Evolutionary conservation across 1,140 invertebrate genomes (phyloP).

Genomic region (Hypothenemus hampei): DNA sequence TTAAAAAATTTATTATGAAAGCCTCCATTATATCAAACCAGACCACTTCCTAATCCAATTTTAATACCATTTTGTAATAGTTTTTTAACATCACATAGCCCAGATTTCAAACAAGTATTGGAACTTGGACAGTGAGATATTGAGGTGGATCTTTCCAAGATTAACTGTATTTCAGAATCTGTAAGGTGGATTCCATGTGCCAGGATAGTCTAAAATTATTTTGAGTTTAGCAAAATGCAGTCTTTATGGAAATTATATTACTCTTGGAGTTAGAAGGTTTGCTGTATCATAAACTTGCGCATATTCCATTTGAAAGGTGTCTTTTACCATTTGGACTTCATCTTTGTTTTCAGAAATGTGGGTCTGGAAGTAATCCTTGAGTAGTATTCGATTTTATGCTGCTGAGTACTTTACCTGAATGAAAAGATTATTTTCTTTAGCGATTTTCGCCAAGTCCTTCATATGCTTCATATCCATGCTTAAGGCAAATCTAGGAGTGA

Average conservation of each 20-base stretch:
- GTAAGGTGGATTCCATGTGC: conserved; percentile 77
- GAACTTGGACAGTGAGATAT: conserved; percentile 85
- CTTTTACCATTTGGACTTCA: conserved; percentile 64
- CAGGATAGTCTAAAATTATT: conserved; percentile 58
- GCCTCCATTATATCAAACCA: too few species aligned
- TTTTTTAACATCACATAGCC: conserved; percentile 70
- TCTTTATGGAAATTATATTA: conserved; percentile 38
- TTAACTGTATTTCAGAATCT: conserved; percentile 64
- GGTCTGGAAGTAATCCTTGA: conserved; percentile 70
- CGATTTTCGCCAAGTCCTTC: conserved; percentile 62
- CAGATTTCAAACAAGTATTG: conserved; percentile 78
- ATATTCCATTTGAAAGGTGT: conserved; percentile 60
- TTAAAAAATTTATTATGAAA: not conserved
- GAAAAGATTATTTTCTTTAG: conserved; percentile 60
- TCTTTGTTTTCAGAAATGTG: conserved; percentile 77
- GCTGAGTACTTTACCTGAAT: conserved; percentile 80
- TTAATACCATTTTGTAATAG: conserved; percentile 61
- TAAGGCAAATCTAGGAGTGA: conserved; percentile 84
- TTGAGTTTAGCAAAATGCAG: not conserved
- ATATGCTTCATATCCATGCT: conserved; percentile 71
- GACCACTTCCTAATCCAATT: conserved; percentile 83
- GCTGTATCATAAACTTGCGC: conserved; percentile 70
- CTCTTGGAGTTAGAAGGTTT: conserved; percentile 68
- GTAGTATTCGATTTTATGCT: too few species aligned
- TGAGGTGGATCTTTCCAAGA: conserved; percentile 58